Base-by-base conservation (phyloP, 2,797 vertebrate genomes). In the Coracias cyanogaster region DNA sequence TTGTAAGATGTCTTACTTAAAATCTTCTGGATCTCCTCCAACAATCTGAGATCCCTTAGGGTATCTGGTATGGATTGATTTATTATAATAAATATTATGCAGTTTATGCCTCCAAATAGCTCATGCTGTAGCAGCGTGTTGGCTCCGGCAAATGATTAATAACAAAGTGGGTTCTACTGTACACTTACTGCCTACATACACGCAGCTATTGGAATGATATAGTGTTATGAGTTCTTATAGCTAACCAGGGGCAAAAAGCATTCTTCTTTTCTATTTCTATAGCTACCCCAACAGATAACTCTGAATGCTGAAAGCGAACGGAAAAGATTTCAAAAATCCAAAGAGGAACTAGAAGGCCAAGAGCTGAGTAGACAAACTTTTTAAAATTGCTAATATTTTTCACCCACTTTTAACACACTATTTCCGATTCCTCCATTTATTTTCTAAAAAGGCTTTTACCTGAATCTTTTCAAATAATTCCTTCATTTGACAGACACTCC, bases 231-330 rank as follows among this genome's bases (percentile, higher is more conserved):
- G 90, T 80, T 97, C 92, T 96, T 94, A 96, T 62, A 91, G 91
- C 88, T 97, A 95, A 97, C 97, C 94, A 96, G 95, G 51, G 96
- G 96, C 94, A 95, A 97, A 96, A 95, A 91, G 2, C 62, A 88
- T 94, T 93, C 82, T 92, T 97, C 87, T 97, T 92, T 55, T 87
- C 82, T 89, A 73, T 95, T 97, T 97, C 82, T 96, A 37, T 83
- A 95, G 88, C 91, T 89, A 61, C 28, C 37, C 60, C 87, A 92
- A 84, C 86, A 94, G 91, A 94, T 94, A 95, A 84, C 29, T 93
- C 22, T 19, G 82, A 91, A 64, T 84, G 85, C 70, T 77, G 90
- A 82, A 83, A 96, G 82, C 49, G 90, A 96, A 90, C 31, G 45
- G 31, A 82, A 92, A 88, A 95, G 54, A 54, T 13, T 55, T 33